phyloP scores from a whole-genome alignment of 2,113 vertebrate genomes.

The Corapipo altera region DNA sequence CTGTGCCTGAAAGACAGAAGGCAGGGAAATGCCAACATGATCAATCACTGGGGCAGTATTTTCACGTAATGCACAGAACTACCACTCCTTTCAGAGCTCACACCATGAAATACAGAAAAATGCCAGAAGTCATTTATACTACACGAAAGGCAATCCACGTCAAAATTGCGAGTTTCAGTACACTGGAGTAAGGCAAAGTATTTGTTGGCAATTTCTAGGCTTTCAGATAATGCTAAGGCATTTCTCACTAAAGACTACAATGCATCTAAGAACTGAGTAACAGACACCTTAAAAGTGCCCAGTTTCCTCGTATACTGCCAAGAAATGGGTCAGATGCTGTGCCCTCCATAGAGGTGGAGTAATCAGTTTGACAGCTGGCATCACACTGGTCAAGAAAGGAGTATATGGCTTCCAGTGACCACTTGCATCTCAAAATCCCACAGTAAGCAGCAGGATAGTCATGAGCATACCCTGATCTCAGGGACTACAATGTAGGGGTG shows the following conservation, averaged over 20 bases:
- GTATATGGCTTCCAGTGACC: neutral
- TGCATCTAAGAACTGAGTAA: neutral
- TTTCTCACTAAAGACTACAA: neutral
- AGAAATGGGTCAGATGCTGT: neutral
- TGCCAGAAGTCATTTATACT: neutral
- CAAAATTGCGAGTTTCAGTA: neutral
- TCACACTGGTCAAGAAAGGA: neutral
- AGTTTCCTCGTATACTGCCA: neutral
- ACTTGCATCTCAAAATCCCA: neutral
- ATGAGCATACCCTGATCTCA: neutral
- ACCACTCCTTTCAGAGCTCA: neutral
- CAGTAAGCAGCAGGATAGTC: neutral
- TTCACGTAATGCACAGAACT: neutral
- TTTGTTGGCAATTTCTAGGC: neutral
- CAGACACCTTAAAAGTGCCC: neutral
- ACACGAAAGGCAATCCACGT: neutral
- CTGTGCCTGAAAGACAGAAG: conserved; percentile 80
- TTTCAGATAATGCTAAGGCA: neutral
- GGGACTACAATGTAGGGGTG: neutral
- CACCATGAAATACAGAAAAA: neutral
- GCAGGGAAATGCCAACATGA: neutral
- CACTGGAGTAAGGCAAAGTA: neutral
- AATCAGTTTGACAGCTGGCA: neutral
- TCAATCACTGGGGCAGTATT: neutral
- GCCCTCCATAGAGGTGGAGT: neutral